A percentile compares a stretch with the other conserved stretches of the same genome.
phyloP scores from a whole-genome alignment of 2,113 vertebrate species.

The Neolamprologus cancellatus region DNA sequence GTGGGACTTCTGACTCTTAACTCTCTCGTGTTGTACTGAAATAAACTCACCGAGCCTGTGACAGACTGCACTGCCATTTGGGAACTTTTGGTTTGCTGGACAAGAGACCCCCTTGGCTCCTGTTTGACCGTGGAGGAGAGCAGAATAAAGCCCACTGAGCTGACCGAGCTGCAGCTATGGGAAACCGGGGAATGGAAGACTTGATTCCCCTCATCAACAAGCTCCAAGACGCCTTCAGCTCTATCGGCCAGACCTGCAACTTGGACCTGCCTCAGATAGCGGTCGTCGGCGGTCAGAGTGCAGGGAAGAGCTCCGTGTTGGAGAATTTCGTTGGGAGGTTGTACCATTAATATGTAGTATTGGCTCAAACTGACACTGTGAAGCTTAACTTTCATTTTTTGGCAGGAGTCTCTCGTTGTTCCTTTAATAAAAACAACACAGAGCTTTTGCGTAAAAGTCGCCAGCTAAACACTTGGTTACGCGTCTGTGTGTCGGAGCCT shows the following conservation, averaged over 20 bases:
- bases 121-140: not conserved
- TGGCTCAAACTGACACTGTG: not conserved
- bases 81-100: conserved; percentile 18
- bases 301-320: conserved; percentile 93
- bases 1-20: not conserved
- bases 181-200: conserved; percentile 96
- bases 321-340: conserved; percentile 96
- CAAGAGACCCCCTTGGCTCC: not conserved
- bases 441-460: conserved; percentile 32
- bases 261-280: conserved; percentile 95
- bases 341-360: not conserved
- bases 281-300: conserved; percentile 94
- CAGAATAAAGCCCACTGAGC: not conserved
- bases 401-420: not conserved
- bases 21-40: not conserved
- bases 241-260: conserved; percentile 93
- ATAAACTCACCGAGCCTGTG: not conserved
- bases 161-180: conserved; percentile 73
- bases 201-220: conserved; percentile 95
- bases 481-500: conserved; percentile 10
- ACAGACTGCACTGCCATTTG: not conserved
- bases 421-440: not conserved
- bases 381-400: not conserved
- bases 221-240: conserved; percentile 95
- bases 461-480: conserved; percentile 27